Evolutionary conservation across 2,797 vertebrate species (phyloP), one percentile per base, ranked within the genome.

Genomic region (Potorous gilbertii): DNA sequence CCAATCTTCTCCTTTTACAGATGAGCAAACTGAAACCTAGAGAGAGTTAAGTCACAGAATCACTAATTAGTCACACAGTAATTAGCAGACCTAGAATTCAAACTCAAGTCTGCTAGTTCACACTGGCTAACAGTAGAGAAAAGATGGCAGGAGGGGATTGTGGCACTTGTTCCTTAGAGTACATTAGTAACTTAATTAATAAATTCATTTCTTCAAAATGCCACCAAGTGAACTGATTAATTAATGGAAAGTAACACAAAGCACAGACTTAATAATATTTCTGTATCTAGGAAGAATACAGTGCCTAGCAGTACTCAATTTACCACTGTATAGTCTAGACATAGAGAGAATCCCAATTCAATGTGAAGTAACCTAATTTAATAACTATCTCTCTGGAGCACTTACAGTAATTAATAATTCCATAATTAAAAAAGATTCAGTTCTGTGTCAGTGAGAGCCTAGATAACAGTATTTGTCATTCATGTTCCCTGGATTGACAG

Each of bases 331-430:
- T 93, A 93, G 59, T 90, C 28, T 34, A 93, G 31, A 54, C 56
- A 55, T 1, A 93, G 74, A 91, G 66, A 91, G 5, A 50, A 1
- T 92, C 52, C 27, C 57, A 8, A 94, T 81, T 91, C 56, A 66
- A 0, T 96, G 66, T 54, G 57, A n/a, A 93, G 87, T 91, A 92
- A n/a, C 91, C n/a, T 92, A 18, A 94, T 57, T 81, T 81, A 81
- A 81, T 81, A 81, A 81, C 74, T 46, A 81, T 46, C 74, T 81
- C 74, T 81, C 40, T 59, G 5, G 29, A 27, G 21, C 12, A 55
- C 24, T 91, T 95, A 93, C 94, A 95, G 29, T 92, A 92, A 94
- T 57, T 95, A 91, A 93, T 93, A 74, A 97, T 90, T 18, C 5
- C 55, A 55, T 93, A 87, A 94, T 90, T 96, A 92, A 94, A 62